These are phyloP conservation scores for Mastomys natalensis DNA, from an alignment of 2,113 vertebrate species.

Conservation along the genomic window DNA sequence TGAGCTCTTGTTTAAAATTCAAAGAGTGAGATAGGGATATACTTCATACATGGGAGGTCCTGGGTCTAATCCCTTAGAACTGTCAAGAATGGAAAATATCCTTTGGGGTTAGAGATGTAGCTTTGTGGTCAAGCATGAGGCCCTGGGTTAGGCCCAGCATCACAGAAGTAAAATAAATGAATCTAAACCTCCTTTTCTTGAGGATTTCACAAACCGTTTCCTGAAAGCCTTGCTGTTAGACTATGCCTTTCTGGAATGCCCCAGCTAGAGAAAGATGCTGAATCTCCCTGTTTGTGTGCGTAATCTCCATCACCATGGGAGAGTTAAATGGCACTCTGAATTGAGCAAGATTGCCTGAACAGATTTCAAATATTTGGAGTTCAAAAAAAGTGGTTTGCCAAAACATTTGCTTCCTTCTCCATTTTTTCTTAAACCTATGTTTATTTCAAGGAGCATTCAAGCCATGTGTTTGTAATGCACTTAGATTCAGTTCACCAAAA, in stretches of 20 bases:
- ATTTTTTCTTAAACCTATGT: slow-evolving; percentile 65
- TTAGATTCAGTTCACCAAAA: slow-evolving; percentile 65
- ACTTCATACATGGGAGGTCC: neutral
- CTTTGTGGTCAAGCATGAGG: neutral
- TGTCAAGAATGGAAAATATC: neutral
- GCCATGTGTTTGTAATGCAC: slow-evolving; percentile 77
- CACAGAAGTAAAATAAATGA: neutral
- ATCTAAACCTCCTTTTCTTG: neutral
- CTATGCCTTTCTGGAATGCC: slow-evolving; percentile 52
- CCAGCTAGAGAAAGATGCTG: slow-evolving; percentile 30
- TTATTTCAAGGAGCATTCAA: slow-evolving; percentile 76
- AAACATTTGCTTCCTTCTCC: slow-evolving; percentile 75
- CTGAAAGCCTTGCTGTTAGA: slow-evolving; percentile 11
- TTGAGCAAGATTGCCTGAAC: slow-evolving; percentile 71
- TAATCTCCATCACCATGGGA: slow-evolving; percentile 45
- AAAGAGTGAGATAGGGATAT: neutral
- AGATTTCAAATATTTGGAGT: slow-evolving; percentile 73
- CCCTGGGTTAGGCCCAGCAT: neutral
- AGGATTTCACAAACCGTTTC: slow-evolving; percentile 32
- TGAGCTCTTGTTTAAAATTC: neutral
- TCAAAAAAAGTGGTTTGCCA: slow-evolving; percentile 68
- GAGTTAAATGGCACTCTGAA: slow-evolving; percentile 53
- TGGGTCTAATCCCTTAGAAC: too few relatives aligned
- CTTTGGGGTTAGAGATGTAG: neutral
- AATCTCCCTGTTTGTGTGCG: slow-evolving; percentile 41